These are phyloP conservation scores for Minunthozetes semirufus DNA, from an alignment of 2,888 invertebrate species.

Conservation along the genomic window DNA sequence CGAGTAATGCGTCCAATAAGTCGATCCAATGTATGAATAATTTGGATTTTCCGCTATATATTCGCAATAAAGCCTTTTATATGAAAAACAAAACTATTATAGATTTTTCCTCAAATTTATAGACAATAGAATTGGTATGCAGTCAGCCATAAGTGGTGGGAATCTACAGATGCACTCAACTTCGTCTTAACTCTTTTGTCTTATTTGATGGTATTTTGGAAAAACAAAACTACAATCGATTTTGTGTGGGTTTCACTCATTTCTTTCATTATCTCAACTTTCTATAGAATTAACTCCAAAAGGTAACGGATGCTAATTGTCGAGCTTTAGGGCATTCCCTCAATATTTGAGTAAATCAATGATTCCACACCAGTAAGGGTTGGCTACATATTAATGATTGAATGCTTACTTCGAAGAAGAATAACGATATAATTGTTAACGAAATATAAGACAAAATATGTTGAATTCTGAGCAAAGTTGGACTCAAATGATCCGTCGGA, in stretches of 20 bases:
- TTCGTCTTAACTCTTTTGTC: too few species aligned
- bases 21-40: constrained; percentile 34
- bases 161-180: too few species aligned
- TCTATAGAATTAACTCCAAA: too few species aligned
- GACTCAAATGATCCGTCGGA: neutral
- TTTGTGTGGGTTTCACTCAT: too few species aligned
- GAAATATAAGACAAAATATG: neutral
- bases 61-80: constrained; percentile 11
- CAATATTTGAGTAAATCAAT: too few species aligned
- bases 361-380: too few species aligned
- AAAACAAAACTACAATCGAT: too few species aligned
- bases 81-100: neutral
- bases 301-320: too few species aligned
- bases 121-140: neutral
- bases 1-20: constrained; percentile 43
- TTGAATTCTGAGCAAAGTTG: constrained; percentile 8
- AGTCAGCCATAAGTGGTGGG: too few species aligned
- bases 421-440: constrained; percentile 21
- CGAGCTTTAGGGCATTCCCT: too few species aligned
- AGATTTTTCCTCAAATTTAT: neutral
- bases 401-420: constrained; percentile 21
- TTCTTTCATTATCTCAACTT: too few species aligned
- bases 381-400: neutral
- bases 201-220: too few species aligned
- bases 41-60: constrained; percentile 29